Percentiles rank a stretch among this genome's conserved stretches.
phyloP scores from a whole-genome alignment of 2,113 vertebrate species.

The Erythrocebus patas region DNA sequence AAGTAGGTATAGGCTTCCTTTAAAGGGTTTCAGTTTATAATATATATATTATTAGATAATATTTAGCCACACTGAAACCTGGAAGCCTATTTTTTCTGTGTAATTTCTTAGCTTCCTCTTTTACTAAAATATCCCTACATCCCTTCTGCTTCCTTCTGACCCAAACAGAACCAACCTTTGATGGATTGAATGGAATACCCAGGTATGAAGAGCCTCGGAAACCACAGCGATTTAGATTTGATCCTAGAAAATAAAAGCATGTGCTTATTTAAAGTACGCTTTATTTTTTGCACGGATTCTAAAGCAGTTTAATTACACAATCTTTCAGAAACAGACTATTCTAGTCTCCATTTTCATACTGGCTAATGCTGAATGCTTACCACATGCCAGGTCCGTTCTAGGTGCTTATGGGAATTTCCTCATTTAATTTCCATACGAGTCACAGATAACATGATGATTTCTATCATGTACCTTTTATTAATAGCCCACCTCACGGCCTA shows the following conservation, averaged over 20 bases:
- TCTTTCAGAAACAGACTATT: not conserved
- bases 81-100: not conserved
- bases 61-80: not conserved
- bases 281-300: not conserved
- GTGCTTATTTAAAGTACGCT: conserved; percentile 7
- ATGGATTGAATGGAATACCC: conserved; percentile 94
- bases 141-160: not conserved
- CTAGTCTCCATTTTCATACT: conserved; percentile 2
- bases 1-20: not conserved
- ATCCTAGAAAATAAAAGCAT: conserved; percentile 83
- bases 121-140: not conserved
- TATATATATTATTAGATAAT: not conserved
- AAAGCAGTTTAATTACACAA: not conserved
- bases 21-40: not conserved
- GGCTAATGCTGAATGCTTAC: not conserved
- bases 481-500: not conserved
- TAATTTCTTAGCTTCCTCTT: not conserved
- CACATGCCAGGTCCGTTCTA: not conserved
- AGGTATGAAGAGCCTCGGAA: conserved; percentile 98
- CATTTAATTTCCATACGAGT: not conserved
- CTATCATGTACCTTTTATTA: not conserved
- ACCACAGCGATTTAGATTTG: conserved; percentile 93
- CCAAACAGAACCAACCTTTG: conserved; percentile 86
- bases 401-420: not conserved
- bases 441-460: conserved; percentile 19